A percentile compares a stretch with the other conserved stretches of the same genome.
Evolutionary conservation across 2,797 vertebrate species (phyloP).

Genomic region (Neosilurus hyrtlii): DNA sequence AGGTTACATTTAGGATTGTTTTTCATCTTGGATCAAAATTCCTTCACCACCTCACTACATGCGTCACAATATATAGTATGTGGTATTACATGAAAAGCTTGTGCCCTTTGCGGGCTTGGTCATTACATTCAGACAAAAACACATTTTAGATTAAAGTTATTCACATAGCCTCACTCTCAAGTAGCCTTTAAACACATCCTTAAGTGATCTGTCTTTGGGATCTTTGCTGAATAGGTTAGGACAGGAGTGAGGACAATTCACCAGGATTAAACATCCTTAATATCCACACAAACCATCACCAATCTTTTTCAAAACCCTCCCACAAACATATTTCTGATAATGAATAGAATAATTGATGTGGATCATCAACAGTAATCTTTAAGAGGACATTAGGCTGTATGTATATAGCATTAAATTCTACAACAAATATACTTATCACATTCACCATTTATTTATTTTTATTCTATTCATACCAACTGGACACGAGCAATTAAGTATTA

Average conservation of each 20-base stretch:
- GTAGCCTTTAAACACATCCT: not conserved
- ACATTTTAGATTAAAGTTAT: not conserved
- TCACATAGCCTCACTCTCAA: not conserved
- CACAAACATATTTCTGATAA: slow-evolving; percentile 32
- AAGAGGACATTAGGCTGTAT: not conserved
- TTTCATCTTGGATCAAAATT: not conserved
- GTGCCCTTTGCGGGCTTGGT: not conserved
- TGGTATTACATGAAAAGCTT: not conserved
- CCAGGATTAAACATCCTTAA: slow-evolving; percentile 25
- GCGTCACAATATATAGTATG: not conserved
- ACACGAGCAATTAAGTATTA: too few relatives aligned
- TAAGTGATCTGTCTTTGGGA: not conserved
- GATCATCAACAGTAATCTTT: slow-evolving; percentile 37
- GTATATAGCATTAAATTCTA: not conserved
- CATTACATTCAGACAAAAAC: not conserved
- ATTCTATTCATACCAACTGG: not conserved
- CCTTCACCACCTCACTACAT: not conserved
- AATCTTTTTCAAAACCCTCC: slow-evolving; percentile 7
- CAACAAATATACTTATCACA: not conserved
- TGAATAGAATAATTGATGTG: slow-evolving; percentile 51
- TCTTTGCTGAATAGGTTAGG: not conserved
- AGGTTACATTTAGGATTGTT: not conserved
- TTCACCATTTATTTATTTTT: not conserved
- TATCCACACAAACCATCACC: slow-evolving; percentile 40
- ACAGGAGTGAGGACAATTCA: slow-evolving; percentile 27